These are phyloP conservation scores for Varanus komodoensis DNA, from an alignment of 2,113 vertebrate species.

Conservation along the genomic window DNA sequence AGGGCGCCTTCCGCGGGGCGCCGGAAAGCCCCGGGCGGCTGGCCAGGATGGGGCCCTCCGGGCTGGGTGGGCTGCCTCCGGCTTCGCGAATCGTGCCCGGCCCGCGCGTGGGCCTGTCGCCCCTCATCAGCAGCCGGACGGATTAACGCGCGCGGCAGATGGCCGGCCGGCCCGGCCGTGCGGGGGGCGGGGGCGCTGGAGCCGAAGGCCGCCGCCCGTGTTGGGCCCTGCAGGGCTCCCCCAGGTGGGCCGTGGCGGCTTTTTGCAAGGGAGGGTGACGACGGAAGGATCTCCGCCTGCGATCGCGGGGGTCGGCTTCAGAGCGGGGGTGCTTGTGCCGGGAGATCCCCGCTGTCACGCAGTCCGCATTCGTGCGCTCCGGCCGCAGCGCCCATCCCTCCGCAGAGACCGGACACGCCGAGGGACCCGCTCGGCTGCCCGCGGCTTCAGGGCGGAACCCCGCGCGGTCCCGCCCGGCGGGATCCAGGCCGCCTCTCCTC, in stretches of 20 bases:
- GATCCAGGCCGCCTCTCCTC: background rate
- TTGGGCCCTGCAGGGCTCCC: background rate
- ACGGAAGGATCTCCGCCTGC: background rate
- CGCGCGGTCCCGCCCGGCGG: background rate
- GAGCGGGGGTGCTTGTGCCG: too few relatives aligned
- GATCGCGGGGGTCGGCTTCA: too few relatives aligned
- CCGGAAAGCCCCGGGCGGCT: background rate
- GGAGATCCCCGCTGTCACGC: too few relatives aligned
- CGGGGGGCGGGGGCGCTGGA: background rate
- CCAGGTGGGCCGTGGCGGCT: background rate
- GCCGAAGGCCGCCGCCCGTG: background rate
- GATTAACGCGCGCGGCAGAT: background rate
- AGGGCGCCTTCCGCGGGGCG: too few relatives aligned
- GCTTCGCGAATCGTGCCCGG: background rate
- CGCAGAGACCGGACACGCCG: background rate
- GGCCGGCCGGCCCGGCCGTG: background rate
- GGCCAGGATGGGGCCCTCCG: background rate
- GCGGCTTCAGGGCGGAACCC: background rate
- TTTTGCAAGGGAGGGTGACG: background rate
- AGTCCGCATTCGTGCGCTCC: background rate
- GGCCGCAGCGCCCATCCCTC: background rate
- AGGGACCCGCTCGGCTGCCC: background rate
- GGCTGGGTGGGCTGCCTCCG: background rate
- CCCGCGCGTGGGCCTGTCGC: background rate
- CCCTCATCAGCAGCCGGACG: background rate